A percentile compares a stretch with the other conserved stretches of the same genome.
Conservation (phyloP, 2,888 invertebrate genomes). For the Caenorhabditis sp. region DNA sequence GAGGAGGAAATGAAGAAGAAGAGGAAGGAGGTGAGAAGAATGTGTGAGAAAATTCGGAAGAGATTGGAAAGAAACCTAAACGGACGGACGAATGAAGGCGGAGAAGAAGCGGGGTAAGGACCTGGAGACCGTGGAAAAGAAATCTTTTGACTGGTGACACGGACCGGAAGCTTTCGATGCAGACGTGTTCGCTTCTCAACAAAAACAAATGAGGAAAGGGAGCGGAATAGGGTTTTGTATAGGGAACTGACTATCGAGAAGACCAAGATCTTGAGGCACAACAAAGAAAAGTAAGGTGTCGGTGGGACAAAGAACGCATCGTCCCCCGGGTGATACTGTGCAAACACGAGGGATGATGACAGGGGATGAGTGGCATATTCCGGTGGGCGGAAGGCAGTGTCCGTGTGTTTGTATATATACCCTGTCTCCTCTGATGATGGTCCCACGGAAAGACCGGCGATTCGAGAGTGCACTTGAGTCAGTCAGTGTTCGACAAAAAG, state of each 20-base stretch:
- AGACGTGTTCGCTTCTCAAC: background rate
- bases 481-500: conserved; percentile 46
- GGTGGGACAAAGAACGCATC: conserved; percentile 43
- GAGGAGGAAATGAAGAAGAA: conserved; percentile 14
- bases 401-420: conserved; percentile 32
- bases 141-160: conserved; percentile 30
- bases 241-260: conserved; percentile 11
- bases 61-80: conserved; percentile 35
- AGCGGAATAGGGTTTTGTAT: conserved; percentile 6
- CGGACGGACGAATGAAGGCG: conserved; percentile 8
- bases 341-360: conserved; percentile 33
- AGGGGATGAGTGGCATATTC: conserved; percentile 56
- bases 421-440: no score
- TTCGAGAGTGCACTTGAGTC: conserved; percentile 37
- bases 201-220: conserved; percentile 10
- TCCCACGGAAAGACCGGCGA: conserved; percentile 10
- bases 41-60: conserved; percentile 33
- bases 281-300: conserved; percentile 47
- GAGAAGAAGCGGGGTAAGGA: conserved; percentile 1
- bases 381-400: conserved; percentile 16
- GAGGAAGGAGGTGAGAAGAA: conserved; percentile 10
- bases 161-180: conserved; percentile 28
- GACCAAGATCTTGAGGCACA: conserved; percentile 9
- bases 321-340: conserved; percentile 51
- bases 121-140: background rate